Evolutionary conservation across 2,888 invertebrate genomes (phyloP).

Genomic region (Latrodectus hesperus): DNA sequence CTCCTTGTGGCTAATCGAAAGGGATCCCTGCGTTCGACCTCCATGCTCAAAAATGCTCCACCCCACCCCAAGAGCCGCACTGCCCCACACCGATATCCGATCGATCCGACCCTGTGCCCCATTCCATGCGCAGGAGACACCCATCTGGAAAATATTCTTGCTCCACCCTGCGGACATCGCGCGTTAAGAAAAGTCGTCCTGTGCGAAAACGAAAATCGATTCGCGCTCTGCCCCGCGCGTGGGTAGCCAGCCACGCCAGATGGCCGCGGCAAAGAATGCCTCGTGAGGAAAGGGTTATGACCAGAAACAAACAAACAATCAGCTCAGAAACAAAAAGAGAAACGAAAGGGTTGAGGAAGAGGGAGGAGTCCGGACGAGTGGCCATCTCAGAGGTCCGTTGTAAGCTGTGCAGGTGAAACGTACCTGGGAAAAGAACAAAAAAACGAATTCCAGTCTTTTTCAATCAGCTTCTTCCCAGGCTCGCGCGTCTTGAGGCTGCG

Average conservation of each 20-base stretch:
- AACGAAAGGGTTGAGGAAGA: background rate
- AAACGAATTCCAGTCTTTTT: constrained; percentile 27
- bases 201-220: background rate
- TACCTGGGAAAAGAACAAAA: constrained; percentile 26
- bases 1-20: background rate
- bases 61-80: background rate
- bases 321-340: constrained; percentile 16
- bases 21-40: background rate
- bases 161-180: background rate
- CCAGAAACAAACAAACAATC: constrained; percentile 18
- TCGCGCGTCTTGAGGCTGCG: constrained; percentile 45
- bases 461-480: constrained; percentile 16
- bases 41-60: background rate
- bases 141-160: constrained; percentile 9
- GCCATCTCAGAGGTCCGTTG: constrained; percentile 39
- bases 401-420: constrained; percentile 55
- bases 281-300: constrained; percentile 44
- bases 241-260: constrained; percentile 25
- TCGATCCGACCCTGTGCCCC: background rate
- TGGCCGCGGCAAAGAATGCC: constrained; percentile 34
- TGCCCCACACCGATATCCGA: background rate
- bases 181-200: background rate
- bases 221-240: background rate
- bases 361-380: constrained; percentile 6
- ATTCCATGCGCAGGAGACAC: constrained; percentile 9